Conservation (phyloP, 2,797 vertebrate genomes). For the Silurus aristotelis region DNA sequence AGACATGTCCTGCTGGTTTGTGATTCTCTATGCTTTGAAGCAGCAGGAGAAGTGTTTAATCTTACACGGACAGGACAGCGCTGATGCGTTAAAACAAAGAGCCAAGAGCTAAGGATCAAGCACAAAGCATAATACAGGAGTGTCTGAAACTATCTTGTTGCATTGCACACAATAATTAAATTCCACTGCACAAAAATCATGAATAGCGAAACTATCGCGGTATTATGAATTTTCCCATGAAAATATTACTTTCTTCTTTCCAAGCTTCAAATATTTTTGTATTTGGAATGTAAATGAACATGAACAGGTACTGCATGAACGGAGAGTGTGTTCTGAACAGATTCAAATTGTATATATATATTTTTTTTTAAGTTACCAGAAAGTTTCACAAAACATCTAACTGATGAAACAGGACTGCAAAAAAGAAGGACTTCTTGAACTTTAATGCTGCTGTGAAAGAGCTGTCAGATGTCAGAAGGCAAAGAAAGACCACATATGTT, state of each 20-base stretch:
- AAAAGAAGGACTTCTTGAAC: not conserved
- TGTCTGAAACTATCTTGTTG: not conserved
- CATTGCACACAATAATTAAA: not conserved
- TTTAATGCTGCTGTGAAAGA: not conserved
- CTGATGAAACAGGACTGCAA: not conserved
- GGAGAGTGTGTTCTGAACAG: not conserved
- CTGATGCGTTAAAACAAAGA: conserved; percentile 43
- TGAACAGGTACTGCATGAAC: not conserved
- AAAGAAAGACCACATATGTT: conserved; percentile 5
- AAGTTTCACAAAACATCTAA: not conserved
- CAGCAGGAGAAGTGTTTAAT: conserved; percentile 43
- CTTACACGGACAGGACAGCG: conserved; percentile 38
- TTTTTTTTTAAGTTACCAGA: not conserved
- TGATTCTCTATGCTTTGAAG: conserved; percentile 29
- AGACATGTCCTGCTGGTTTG: conserved; percentile 24
- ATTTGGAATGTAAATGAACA: not conserved
- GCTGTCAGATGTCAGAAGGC: not conserved
- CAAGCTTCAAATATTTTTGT: not conserved
- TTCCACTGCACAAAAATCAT: not conserved
- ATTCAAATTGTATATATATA: no score
- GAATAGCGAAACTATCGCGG: not conserved
- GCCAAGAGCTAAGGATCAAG: conserved; percentile 14
- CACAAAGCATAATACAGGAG: conserved; percentile 33
- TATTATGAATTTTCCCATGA: not conserved
- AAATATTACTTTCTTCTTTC: not conserved